A percentile compares a stretch with the other conserved stretches of the same genome.
Evolutionary conservation across 2,113 vertebrate species (phyloP).

Genomic region (Gnathonemus echidnorhynchus): DNA sequence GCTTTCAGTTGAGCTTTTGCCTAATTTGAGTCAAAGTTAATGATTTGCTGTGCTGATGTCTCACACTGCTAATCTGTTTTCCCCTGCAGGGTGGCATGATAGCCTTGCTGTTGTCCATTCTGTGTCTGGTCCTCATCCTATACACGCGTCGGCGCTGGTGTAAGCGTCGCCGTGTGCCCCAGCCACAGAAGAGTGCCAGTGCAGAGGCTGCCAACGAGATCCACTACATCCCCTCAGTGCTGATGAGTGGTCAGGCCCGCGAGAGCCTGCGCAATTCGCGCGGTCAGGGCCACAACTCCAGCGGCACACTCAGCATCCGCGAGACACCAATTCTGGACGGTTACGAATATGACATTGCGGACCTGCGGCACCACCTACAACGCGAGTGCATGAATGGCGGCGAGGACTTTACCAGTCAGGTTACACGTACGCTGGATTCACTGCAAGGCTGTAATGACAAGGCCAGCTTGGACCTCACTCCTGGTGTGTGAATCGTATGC

Average conservation of each 20-base stretch:
- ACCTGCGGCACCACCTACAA: conserved; percentile 92
- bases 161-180: conserved; percentile 89
- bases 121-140: conserved; percentile 92
- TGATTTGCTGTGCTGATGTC: background rate
- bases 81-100: conserved; percentile 89
- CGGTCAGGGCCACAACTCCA: conserved; percentile 89
- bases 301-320: conserved; percentile 90
- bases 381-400: conserved; percentile 97
- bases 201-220: conserved; percentile 97
- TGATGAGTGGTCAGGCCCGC: conserved; percentile 89
- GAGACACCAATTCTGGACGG: conserved; percentile 96
- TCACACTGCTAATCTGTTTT: background rate
- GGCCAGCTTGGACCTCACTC: conserved; percentile 84
- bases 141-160: conserved; percentile 95
- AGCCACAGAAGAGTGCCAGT: conserved; percentile 96
- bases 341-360: conserved; percentile 95
- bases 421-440: conserved; percentile 90
- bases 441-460: conserved; percentile 96
- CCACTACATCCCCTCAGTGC: conserved; percentile 95
- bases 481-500: conserved; percentile 63
- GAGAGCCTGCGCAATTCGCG: conserved; percentile 92
- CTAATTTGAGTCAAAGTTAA: background rate
- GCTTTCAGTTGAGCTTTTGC: background rate
- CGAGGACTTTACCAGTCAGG: conserved; percentile 91
- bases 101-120: conserved; percentile 87